Evolutionary conservation across 2,113 vertebrate genomes (phyloP), one percentile per base, ranked within the genome.

Genomic region (Lampris incognitus): DNA sequence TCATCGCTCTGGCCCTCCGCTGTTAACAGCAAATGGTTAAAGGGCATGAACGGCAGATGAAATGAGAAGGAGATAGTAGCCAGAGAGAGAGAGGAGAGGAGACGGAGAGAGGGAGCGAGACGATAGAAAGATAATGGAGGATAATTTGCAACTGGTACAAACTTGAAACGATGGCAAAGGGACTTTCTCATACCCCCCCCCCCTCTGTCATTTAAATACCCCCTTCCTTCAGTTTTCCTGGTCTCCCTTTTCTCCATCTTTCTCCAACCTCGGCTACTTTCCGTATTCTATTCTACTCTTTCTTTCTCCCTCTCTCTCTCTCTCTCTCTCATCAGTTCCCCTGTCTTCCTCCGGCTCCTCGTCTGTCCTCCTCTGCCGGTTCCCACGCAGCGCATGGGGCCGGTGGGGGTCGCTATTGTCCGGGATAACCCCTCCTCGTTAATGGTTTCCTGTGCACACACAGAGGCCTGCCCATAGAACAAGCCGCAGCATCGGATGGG

Each of bases 371-470:
- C 71, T 76, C 69, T 66, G 60, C 78, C 68, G 75, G 85, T 89
- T 94, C 89, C 90, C 91, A 92, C 84, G 79, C 76, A 74, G 82
- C 56, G 52, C 83, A 86, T 82, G 78, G 86, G 87, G 83, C 91
- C 92, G 82, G 87, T 71, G 79, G 41, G 41, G 88, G 82, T 84
- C 70, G 78, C 91, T 87, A 91, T 91, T 92, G 93, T 94, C 83
- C 91, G 94, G 94, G 92, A 94, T 93, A 93, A 94, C 92, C 94
- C 91, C 91, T 92, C 89, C 92, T 94, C 93, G 89, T 94, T 93
- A 94, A 95, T 95, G 92, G 94, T 81, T 95, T 95, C 94, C 94
- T 95, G 93, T 88, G 88, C 92, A 93, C 91, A 90, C 88, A 91
- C 78, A 88, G 86, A 89, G 85, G 84, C 81, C 88, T 82, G 85